Conservation (phyloP, 2,888 invertebrate species). For the Periphyllus acericola region DNA sequence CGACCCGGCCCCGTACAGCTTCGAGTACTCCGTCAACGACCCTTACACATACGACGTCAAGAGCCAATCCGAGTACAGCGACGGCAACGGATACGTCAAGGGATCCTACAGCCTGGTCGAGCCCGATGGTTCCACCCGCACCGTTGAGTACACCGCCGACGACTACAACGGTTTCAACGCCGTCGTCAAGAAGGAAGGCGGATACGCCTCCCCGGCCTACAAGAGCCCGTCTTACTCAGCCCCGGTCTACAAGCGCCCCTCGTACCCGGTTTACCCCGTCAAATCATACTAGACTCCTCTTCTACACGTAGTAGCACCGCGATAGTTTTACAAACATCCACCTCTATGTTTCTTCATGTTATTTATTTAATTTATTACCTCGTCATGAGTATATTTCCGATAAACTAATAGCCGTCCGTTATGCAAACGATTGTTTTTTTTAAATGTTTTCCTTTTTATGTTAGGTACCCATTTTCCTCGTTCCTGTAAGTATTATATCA, state of each 20-base stretch:
- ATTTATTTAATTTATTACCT: neutral
- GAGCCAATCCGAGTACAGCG: constrained; percentile 47
- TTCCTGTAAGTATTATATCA: no score
- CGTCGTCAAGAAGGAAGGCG: constrained; percentile 55
- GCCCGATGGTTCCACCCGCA: constrained; percentile 45
- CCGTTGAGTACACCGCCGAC: constrained; percentile 55
- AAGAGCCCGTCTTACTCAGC: constrained; percentile 65
- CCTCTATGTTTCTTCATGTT: neutral
- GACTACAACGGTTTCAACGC: constrained; percentile 60
- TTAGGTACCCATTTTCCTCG: no score
- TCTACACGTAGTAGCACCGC: neutral
- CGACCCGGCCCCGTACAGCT: constrained; percentile 28
- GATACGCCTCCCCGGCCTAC: constrained; percentile 62
- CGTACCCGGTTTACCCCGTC: constrained; percentile 1
- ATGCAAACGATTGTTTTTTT: neutral
- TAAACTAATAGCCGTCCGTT: neutral
- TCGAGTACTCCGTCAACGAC: constrained; percentile 54
- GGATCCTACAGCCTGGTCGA: constrained; percentile 45
- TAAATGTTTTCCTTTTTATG: neutral
- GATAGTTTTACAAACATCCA: no score
- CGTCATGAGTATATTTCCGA: neutral
- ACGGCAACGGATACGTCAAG: constrained; percentile 49
- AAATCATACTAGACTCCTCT: neutral
- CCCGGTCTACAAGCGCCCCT: constrained; percentile 64
- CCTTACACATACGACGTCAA: constrained; percentile 44